Conservation (phyloP, 2,113 vertebrate genomes). For the Passer montanus region DNA sequence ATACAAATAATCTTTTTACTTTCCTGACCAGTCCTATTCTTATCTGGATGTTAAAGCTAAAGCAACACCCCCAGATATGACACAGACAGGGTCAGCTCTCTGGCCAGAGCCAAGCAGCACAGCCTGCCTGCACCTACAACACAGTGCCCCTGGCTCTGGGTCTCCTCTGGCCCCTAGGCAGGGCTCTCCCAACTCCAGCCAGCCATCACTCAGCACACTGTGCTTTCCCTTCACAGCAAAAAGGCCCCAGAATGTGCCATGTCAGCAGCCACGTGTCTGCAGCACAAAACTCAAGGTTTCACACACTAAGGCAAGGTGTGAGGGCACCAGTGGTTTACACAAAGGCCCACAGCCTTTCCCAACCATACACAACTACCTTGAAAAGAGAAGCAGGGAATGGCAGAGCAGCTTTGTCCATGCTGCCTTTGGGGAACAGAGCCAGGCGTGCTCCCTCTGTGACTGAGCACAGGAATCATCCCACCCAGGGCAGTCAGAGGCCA, state of each 20-base stretch:
- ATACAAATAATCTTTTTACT: background rate
- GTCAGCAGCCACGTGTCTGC: background rate
- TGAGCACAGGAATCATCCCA: rapidly evolving
- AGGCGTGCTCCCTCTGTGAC: background rate
- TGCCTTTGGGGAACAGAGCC: background rate
- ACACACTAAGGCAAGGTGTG: background rate
- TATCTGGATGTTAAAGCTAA: background rate
- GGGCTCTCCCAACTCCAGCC: background rate
- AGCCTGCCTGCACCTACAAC: background rate
- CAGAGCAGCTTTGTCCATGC: background rate
- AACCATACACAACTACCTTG: background rate
- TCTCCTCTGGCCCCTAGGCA: background rate
- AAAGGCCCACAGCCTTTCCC: background rate
- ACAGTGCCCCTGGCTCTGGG: background rate
- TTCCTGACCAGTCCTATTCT: background rate
- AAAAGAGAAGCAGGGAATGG: background rate
- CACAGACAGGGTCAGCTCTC: rapidly evolving
- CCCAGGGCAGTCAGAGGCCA: background rate
- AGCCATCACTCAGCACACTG: background rate
- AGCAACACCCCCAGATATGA: background rate
- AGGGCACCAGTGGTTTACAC: background rate
- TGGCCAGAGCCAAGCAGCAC: background rate
- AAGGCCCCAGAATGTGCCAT: rapidly evolving
- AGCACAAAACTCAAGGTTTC: background rate
- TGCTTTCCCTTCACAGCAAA: background rate